Evolutionary conservation across 2,888 invertebrate genomes (phyloP), one percentile per base, ranked within the genome.

Genomic region (Cataglyphis altisquamis): DNA sequence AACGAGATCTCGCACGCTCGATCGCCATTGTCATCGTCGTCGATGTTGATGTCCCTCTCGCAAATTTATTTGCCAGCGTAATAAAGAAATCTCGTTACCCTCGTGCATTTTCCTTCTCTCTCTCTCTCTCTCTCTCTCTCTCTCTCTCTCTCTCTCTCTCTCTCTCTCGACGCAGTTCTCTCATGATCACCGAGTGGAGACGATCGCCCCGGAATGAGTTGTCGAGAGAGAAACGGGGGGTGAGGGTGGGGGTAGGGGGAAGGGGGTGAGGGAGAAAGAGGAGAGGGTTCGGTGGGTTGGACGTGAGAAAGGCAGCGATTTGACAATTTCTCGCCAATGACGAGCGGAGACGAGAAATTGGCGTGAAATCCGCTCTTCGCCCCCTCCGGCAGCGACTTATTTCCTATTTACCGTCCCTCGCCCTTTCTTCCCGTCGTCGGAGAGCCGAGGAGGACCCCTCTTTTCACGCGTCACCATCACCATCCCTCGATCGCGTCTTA

Each of bases 281-380:
- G 48, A 68, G 85, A 70, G 84, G 82, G 81, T 25, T 32, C 32
- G 32, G 4, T 82, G 84, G 82, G 82, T 83, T 83, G 84, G 82
- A 88, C 83, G 87, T 48, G 85, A 83, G 84, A 84, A 87, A 82
- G 87, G 89, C 91, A 85, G 89, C 91, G 94, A 94, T 94, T 94
- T 93, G 93, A 93, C 94, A 94, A 94, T 94, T 93, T 94, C 91
- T 91, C 93, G 90, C 94, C 94, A 94, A 94, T 94, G 93, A 92
- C 92, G 90, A 86, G 90, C 90, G 92, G 87, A 88, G 91, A 90
- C 91, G 92, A 93, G 91, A 94, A 94, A 94, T 94, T 94, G 94
- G 92, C 93, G 93, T 92, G 91, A 94, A 94, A 94, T 94, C 91
- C 93, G 92, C 87, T 91, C 93, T 80, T 90, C 91, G 87, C 89